A percentile compares a stretch with the other conserved stretches of the same genome.
Evolutionary conservation across 1,140 invertebrate genomes (phyloP).

Genomic region (Probaryconus sp.): DNA sequence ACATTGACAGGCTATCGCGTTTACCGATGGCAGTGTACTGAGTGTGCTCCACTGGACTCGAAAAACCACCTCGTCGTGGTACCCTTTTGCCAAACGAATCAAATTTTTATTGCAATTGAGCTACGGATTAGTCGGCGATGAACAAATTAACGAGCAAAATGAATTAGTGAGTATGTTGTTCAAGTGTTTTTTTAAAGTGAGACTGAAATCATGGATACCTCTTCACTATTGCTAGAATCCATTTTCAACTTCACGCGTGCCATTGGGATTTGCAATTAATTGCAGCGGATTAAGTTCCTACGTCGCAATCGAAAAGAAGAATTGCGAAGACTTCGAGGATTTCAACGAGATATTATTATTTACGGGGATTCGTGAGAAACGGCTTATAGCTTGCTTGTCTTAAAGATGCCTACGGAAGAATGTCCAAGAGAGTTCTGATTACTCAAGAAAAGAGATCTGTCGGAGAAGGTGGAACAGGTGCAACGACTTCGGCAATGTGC

Average conservation of each 20-base stretch:
- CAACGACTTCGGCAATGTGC: constrained; percentile 23
- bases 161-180: constrained; percentile 53
- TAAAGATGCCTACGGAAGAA: constrained; percentile 43
- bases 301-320: background rate
- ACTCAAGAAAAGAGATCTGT: constrained; percentile 49
- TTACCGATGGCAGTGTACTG: constrained; percentile 69
- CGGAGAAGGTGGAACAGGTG: constrained; percentile 46
- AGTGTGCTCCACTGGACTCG: constrained; percentile 30
- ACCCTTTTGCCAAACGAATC: no score
- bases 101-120: no score
- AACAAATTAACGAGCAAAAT: no score
- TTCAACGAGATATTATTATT: background rate
- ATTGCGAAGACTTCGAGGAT: no score
- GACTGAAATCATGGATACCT: no score
- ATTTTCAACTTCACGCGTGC: no score
- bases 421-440: no score
- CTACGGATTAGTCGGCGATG: no score
- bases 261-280: no score
- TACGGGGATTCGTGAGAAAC: background rate
- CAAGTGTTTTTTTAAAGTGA: constrained; percentile 56
- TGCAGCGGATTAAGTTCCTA: background rate
- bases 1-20: constrained; percentile 72
- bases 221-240: no score
- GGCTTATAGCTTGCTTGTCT: background rate
- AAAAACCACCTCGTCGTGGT: constrained; percentile 1